These are phyloP conservation scores for Eulithis testata DNA, from an alignment of 2,888 invertebrate species.

Conservation along the genomic window DNA sequence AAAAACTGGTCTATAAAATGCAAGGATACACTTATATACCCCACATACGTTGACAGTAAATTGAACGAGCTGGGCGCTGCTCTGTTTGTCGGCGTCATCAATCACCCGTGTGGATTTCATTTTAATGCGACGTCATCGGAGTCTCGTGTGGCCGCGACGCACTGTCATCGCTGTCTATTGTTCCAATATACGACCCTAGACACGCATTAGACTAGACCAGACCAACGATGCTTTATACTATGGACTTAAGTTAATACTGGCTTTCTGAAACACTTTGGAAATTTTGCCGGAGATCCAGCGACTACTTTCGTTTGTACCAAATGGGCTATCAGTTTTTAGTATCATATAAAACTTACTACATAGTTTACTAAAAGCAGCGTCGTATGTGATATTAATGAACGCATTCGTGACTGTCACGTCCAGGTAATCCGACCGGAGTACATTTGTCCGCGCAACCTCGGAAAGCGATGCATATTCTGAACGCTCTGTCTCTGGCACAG, in stretches of 20 bases:
- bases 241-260: too few relatives aligned
- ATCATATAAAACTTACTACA: too few relatives aligned
- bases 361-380: too few relatives aligned
- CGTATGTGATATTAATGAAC: too few relatives aligned
- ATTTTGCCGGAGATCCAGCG: too few relatives aligned
- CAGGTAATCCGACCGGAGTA: slow-evolving; percentile 1
- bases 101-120: slow-evolving; percentile 82
- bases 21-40: slow-evolving; percentile 11
- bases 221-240: too few relatives aligned
- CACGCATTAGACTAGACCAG: slow-evolving; percentile 28
- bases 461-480: background rate
- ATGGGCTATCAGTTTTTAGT: too few relatives aligned
- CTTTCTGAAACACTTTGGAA: too few relatives aligned
- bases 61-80: slow-evolving; percentile 77
- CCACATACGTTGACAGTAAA: slow-evolving; percentile 63
- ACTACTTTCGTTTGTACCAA: too few relatives aligned
- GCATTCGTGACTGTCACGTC: background rate
- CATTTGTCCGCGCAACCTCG: background rate
- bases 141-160: slow-evolving; percentile 72
- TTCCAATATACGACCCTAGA: slow-evolving; percentile 43
- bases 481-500: background rate
- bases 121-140: slow-evolving; percentile 82
- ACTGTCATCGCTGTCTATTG: slow-evolving; percentile 60
- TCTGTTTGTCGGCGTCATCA: slow-evolving; percentile 79
- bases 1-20: slow-evolving; percentile 13